These are phyloP conservation scores for Cataglyphis hispanica DNA, from an alignment of 1,140 invertebrate species.

Conservation along the genomic window DNA sequence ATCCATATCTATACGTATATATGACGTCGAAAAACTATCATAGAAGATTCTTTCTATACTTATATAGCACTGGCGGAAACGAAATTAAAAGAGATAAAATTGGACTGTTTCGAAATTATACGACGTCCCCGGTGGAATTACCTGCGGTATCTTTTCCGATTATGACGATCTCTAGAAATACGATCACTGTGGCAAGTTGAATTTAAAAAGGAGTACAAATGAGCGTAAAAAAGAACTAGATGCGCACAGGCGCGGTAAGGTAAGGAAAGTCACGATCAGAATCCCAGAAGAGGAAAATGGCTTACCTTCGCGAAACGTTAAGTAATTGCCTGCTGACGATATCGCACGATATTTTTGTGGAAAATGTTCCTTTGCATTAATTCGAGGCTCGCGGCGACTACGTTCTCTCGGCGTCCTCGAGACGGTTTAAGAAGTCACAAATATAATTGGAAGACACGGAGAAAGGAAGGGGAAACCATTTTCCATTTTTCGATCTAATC, in stretches of 20 bases:
- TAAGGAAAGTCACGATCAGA: slow-evolving; percentile 34
- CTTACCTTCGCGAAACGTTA: slow-evolving; percentile 71
- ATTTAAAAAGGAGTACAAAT: slow-evolving; percentile 15
- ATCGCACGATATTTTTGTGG: slow-evolving; percentile 51
- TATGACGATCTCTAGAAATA: slow-evolving; percentile 44
- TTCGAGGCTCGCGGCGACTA: slow-evolving; percentile 6
- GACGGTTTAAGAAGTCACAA: no score
- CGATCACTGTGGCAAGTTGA: not conserved
- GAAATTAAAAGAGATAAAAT: slow-evolving; percentile 16
- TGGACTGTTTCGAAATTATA: slow-evolving; percentile 9
- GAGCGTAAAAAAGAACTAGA: slow-evolving; percentile 3
- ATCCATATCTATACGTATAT: not conserved
- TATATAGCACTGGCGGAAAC: not conserved
- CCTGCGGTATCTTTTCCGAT: not conserved
- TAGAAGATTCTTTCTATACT: not conserved
- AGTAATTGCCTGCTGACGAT: slow-evolving; percentile 76
- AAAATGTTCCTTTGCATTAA: slow-evolving; percentile 41
- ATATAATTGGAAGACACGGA: not conserved
- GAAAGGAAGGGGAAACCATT: not conserved
- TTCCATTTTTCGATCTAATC: slow-evolving; percentile 31
- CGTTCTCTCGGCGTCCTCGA: not conserved
- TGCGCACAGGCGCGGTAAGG: not conserved
- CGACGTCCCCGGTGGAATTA: not conserved
- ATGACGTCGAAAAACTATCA: no score
- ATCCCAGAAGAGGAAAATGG: not conserved